phyloP scores from a whole-genome alignment of 2,888 invertebrate species.

The Cheilosia scutellata region DNA sequence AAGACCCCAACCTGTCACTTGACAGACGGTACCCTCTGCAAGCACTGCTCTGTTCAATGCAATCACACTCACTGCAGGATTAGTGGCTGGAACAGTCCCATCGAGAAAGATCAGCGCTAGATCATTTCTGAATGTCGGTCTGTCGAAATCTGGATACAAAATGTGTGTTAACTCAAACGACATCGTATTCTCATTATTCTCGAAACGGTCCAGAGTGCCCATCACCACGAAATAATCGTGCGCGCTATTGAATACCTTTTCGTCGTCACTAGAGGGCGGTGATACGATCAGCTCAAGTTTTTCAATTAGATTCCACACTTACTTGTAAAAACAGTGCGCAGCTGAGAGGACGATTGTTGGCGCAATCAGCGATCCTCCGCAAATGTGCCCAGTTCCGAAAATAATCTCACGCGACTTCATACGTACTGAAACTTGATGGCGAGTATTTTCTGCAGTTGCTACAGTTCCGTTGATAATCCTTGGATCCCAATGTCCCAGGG shows the following conservation, averaged over 20 bases:
- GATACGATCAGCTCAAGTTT: neutral
- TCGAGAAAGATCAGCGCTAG: slow-evolving; percentile 80
- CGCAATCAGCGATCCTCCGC: slow-evolving; percentile 80
- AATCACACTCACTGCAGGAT: slow-evolving; percentile 80
- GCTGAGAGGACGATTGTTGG: slow-evolving; percentile 80
- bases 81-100: slow-evolving; percentile 79
- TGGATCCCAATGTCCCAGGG: neutral
- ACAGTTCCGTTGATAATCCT: slow-evolving; percentile 80
- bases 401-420: slow-evolving; percentile 78
- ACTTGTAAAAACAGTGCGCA: slow-evolving; percentile 83
- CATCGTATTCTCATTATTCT: slow-evolving; percentile 78
- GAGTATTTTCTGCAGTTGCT: slow-evolving; percentile 78
- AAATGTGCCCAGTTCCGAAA: slow-evolving; percentile 82
- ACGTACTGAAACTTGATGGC: slow-evolving; percentile 81
- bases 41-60: slow-evolving; percentile 73
- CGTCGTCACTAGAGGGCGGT: slow-evolving; percentile 19
- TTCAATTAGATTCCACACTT: slow-evolving; percentile 64
- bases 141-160: slow-evolving; percentile 77
- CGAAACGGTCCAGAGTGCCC: slow-evolving; percentile 82
- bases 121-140: slow-evolving; percentile 79
- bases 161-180: slow-evolving; percentile 78
- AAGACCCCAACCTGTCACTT: slow-evolving; percentile 82
- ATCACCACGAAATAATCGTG: slow-evolving; percentile 80
- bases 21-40: slow-evolving; percentile 78
- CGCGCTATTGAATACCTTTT: slow-evolving; percentile 49